Base-by-base conservation (phyloP, 2,113 vertebrate genomes). In the Neolamprologus fasciatus region DNA sequence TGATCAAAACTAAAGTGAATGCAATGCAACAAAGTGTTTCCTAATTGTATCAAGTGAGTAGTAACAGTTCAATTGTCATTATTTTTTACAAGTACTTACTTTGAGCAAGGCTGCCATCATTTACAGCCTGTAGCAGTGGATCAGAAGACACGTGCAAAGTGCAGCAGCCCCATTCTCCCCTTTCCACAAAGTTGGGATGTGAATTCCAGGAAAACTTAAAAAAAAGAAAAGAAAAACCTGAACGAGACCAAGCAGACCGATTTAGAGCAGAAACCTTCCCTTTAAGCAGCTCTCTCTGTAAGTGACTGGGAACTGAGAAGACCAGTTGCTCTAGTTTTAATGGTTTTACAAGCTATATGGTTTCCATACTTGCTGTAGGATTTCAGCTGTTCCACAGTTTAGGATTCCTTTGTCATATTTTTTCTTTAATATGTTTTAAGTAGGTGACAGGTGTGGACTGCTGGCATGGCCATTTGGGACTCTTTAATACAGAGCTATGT, bases 261-360 rank as follows among this genome's bases (percentile, higher is more conserved):
- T 51, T 3, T 37, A 8, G 33, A 21, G 61, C 33, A 68, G 11
- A 21, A 51, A 12, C 7, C 7, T 2, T 45, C 5, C 12, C 19
- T 12, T 42, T 9, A 50, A 45, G 14, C 23, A 31, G 26, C 71
- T 31, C 42, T 47, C 42, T 50, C 16, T 50, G 1, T 5, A 47
- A 73, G 40, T 17, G 16, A 19, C 8, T 0, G 42, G 14, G 0
- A 47, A 28, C 42, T 2, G 40, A 76, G 14, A 17, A 0, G 42
- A 47, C 71, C 71, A 76, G 42, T 17, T 47, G 71, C 40, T 76
- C 40, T 47, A 0, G 40, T 28, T 47, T 76, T 76, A 28, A 47
- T 28, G 16, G 23, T 47, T 76, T 28, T 76, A 76, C 0, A 76
- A 2, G 42, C 42, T 9, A 50, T 19, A 8, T 19, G 71, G 26